Conservation (phyloP, 2,113 vertebrate species). For the Salminus brasiliensis region DNA sequence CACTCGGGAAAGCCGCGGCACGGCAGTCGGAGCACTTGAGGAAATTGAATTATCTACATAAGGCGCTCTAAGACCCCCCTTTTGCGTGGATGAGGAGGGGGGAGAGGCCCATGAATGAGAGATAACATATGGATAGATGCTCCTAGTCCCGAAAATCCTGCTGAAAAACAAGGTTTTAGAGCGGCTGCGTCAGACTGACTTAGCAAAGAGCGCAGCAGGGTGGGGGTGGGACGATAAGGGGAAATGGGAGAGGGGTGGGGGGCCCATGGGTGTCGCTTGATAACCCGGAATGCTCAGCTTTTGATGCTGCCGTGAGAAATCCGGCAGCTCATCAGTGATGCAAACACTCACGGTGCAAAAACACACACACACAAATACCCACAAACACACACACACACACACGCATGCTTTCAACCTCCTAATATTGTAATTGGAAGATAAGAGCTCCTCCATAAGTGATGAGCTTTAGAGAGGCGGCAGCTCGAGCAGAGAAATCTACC, state of each 20-base stretch:
- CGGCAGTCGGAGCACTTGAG: neutral
- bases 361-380: slow-evolving; percentile 14
- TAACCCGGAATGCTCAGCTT: neutral
- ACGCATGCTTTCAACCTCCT: slow-evolving; percentile 12
- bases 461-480: slow-evolving; percentile 31
- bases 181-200: slow-evolving; percentile 16
- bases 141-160: neutral
- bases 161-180: slow-evolving; percentile 13
- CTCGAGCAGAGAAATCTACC: slow-evolving; percentile 14
- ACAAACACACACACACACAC: slow-evolving; percentile 14
- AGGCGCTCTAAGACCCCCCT: neutral
- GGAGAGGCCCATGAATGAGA: neutral
- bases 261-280: slow-evolving; percentile 16
- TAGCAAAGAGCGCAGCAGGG: neutral
- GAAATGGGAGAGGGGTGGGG: neutral
- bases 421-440: slow-evolving; percentile 41
- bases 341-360: neutral
- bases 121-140: neutral
- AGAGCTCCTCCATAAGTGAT: slow-evolving; percentile 31
- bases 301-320: slow-evolving; percentile 26
- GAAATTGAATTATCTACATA: slow-evolving; percentile 15
- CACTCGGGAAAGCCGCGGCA: neutral
- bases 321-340: slow-evolving; percentile 10
- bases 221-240: neutral
- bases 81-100: neutral